Percentiles rank a stretch among this genome's conserved stretches.
phyloP scores from a whole-genome alignment of 2,888 invertebrate genomes.

The Cataglyphis albicans region DNA sequence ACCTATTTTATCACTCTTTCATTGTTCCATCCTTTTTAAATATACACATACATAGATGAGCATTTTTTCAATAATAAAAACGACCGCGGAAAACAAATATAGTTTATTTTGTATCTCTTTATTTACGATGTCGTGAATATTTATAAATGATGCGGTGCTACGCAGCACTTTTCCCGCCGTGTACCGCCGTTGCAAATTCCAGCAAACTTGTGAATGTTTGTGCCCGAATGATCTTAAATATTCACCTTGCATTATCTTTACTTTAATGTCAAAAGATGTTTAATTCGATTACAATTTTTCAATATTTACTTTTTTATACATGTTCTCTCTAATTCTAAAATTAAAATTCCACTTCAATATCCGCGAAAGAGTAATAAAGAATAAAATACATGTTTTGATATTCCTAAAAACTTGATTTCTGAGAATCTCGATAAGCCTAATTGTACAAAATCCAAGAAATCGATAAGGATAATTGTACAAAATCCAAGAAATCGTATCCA shows the following conservation, averaged over 20 bases:
- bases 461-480: neutral
- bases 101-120: constrained; percentile 52
- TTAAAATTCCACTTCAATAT: neutral
- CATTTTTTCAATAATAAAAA: constrained; percentile 34
- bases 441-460: neutral
- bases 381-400: neutral
- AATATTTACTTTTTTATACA: neutral
- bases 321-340: neutral
- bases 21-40: neutral
- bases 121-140: constrained; percentile 61
- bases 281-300: constrained; percentile 2
- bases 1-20: neutral
- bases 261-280: neutral
- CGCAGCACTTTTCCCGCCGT: neutral
- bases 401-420: constrained; percentile 4
- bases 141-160: constrained; percentile 51
- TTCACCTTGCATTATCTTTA: constrained; percentile 5
- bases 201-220: neutral
- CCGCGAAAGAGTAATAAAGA: neutral
- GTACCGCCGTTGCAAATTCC: neutral
- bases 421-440: neutral
- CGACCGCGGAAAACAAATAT: constrained; percentile 32
- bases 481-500: neutral
- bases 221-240: neutral
- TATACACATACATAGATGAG: constrained; percentile 6